These are phyloP conservation scores for Dysmachus trigonus DNA, from an alignment of 2,888 invertebrate genomes.

Conservation along the genomic window DNA sequence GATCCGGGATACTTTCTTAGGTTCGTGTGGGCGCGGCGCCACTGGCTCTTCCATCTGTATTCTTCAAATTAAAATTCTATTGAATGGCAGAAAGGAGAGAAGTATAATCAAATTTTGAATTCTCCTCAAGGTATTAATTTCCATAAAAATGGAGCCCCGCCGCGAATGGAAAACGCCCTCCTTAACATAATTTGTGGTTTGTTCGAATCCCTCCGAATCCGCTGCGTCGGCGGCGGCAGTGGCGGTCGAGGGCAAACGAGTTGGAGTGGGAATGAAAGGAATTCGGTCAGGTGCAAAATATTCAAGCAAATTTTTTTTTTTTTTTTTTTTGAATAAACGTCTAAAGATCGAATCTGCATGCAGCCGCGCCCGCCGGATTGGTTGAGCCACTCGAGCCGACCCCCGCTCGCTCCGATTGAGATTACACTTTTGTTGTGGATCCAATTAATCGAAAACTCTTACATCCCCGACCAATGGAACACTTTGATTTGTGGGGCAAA, in stretches of 20 bases:
- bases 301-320: constrained; percentile 2
- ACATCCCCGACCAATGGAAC: background rate
- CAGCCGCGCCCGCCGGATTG: background rate
- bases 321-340: constrained; percentile 34
- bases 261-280: background rate
- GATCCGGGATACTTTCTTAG: background rate
- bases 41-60: background rate
- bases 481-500: constrained; percentile 28
- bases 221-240: background rate
- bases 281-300: constrained; percentile 34
- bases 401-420: background rate
- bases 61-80: constrained; percentile 27
- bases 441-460: constrained; percentile 34
- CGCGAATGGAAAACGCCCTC: background rate
- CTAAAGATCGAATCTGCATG: constrained; percentile 13
- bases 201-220: constrained; percentile 4
- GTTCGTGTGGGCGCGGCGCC: background rate
- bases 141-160: constrained; percentile 17
- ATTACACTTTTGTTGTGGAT: constrained; percentile 27
- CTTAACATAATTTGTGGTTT: constrained; percentile 32
- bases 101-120: constrained; percentile 34
- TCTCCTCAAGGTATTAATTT: constrained; percentile 34
- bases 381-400: background rate
- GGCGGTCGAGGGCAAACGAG: background rate
- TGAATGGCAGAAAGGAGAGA: constrained; percentile 8